Percentiles rank a stretch among this genome's conserved stretches.
Conservation (phyloP, 2,113 vertebrate species). For the Clarias batrachus region DNA sequence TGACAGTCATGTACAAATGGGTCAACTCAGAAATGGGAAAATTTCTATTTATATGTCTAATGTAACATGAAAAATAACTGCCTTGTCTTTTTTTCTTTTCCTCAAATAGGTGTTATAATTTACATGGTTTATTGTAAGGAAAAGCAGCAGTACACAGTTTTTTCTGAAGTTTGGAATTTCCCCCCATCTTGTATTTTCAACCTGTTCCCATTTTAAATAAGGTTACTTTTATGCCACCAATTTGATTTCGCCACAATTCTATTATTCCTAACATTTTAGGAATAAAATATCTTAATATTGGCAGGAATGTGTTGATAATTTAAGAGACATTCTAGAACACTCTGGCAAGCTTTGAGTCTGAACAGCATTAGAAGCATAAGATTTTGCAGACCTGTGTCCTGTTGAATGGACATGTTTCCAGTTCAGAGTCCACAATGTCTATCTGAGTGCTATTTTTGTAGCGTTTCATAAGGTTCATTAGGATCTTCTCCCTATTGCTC, state of each 20-base stretch:
- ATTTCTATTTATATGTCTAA: background rate
- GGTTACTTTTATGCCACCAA: background rate
- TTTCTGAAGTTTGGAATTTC: background rate
- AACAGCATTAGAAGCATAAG: background rate
- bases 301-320: background rate
- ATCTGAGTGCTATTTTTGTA: background rate
- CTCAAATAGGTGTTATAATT: background rate
- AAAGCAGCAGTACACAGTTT: background rate
- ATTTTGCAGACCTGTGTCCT: background rate
- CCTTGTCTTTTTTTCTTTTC: background rate
- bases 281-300: background rate
- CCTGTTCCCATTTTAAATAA: background rate
- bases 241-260: background rate
- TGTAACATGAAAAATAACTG: background rate
- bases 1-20: background rate
- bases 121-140: slow-evolving; percentile 2
- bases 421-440: background rate
- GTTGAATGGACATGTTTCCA: background rate
- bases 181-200: background rate
- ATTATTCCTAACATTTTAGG: background rate
- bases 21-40: slow-evolving; percentile 10
- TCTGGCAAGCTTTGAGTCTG: background rate
- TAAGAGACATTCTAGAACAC: background rate
- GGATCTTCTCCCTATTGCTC: background rate
- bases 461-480: background rate